Conservation (phyloP, 2,797 vertebrate genomes). For the Pangasius larnaudii region DNA sequence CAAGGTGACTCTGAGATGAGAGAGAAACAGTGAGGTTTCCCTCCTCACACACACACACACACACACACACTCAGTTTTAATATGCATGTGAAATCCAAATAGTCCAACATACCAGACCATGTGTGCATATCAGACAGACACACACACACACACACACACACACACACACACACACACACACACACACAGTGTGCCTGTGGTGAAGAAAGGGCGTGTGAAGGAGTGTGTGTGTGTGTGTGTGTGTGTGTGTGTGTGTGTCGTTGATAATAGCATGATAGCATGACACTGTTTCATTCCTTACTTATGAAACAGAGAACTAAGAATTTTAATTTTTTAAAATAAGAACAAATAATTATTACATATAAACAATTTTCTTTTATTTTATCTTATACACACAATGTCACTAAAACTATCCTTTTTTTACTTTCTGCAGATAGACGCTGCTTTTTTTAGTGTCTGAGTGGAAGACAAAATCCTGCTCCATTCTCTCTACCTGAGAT, state of each 20-base stretch:
- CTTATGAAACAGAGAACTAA: too few relatives aligned
- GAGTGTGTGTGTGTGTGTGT: background rate
- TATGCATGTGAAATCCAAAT: slow-evolving; percentile 30
- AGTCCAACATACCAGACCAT: slow-evolving; percentile 34
- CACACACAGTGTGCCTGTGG: background rate
- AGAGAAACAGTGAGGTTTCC: background rate
- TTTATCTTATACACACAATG: background rate
- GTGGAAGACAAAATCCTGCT: background rate
- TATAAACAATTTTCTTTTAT: too few relatives aligned
- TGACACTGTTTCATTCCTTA: too few relatives aligned
- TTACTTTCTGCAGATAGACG: slow-evolving; percentile 46
- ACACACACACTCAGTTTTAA: slow-evolving; percentile 19
- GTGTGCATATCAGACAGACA: background rate
- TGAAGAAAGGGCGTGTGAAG: background rate
- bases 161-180: slow-evolving; percentile 14
- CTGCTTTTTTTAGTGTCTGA: slow-evolving; percentile 18
- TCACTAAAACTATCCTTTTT: background rate
- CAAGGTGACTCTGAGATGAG: slow-evolving; percentile 15
- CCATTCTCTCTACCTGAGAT: background rate
- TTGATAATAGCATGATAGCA: too few relatives aligned
- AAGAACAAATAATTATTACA: too few relatives aligned
- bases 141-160: slow-evolving; percentile 10
- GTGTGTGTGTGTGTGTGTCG: too few relatives aligned
- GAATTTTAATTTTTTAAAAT: too few relatives aligned
- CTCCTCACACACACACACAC: slow-evolving; percentile 1